Evolutionary conservation across 1,140 invertebrate genomes (phyloP), one percentile per base, ranked within the genome.

Genomic region (Theocolax elegans): DNA sequence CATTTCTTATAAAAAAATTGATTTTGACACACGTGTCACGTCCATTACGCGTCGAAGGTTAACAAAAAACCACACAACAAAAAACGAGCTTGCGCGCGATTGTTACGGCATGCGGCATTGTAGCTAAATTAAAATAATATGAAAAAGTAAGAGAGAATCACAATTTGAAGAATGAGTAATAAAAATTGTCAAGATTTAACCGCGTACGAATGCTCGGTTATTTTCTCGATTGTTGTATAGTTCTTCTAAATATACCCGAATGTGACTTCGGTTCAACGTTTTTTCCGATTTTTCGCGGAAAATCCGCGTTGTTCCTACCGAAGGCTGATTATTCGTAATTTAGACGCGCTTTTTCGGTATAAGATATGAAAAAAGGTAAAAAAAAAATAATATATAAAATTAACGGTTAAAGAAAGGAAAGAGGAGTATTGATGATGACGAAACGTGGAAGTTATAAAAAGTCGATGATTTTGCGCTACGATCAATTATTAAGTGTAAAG

Each of bases 401-500:
- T 23, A 56, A 56, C 49, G 53, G 35, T 23, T 19, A 64, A 65
- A 64, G 46, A 44, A 51, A 49, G 48, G 12, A 53, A 56, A 31
- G 60, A 70, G 29, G 67, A 21, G n/a, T n/a, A n/a, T n/a, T n/a
- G n/a, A n/a, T n/a, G n/a, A n/a, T n/a, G n/a, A n/a, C n/a, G 51
- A 60, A 12, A 59, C 8, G 53, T 10, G 29, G 23, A 49, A 9
- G 7, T 13, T 2, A 3, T 25, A 15, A 19, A 7, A 21, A 29
- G 60, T 15, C 19, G 27, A 53, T 72, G 71, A 48, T 21, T 71
- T 64, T 67, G 58, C 73, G 74, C 69, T 67, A 72, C 78, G 81
- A 83, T 84, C 81, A 83, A 83, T 83, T 83, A 84, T 78, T 84
- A 83, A 81, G 35, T 80, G 77, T 83, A 80, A 78, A 54, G 21